A percentile compares a stretch with the other conserved stretches of the same genome.
These are phyloP conservation scores for Leptopilina myrica DNA, from an alignment of 2,888 invertebrate genomes.

Conservation along the genomic window DNA sequence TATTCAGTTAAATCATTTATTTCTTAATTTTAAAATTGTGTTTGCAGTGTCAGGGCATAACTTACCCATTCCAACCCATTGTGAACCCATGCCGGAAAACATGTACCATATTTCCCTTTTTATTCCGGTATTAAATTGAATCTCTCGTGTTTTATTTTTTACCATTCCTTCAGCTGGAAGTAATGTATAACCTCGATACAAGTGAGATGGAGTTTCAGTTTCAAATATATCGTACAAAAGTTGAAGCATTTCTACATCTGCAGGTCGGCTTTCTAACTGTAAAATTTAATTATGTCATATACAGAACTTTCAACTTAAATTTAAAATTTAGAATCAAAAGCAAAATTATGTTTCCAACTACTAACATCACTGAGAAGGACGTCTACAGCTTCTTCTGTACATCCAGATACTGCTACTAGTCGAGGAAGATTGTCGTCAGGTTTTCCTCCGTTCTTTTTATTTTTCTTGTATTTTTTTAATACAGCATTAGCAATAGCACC, in stretches of 20 bases:
- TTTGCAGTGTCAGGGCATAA: neutral
- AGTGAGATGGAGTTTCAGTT: conserved; percentile 80
- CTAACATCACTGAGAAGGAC: conserved; percentile 81
- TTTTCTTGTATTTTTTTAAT: conserved; percentile 49
- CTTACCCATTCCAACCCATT: conserved; percentile 43
- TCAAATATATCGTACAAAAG: conserved; percentile 81
- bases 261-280: conserved; percentile 78
- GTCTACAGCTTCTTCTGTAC: conserved; percentile 86
- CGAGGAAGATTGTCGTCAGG: conserved; percentile 83
- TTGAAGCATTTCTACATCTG: conserved; percentile 82
- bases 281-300: conserved; percentile 25
- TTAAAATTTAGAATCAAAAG: too few species aligned
- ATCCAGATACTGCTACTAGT: conserved; percentile 85
- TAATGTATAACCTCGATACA: conserved; percentile 87
- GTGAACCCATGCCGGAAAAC: conserved; percentile 93
- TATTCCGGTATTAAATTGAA: conserved; percentile 81
- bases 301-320: too few species aligned
- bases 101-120: conserved; percentile 90
- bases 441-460: conserved; percentile 77
- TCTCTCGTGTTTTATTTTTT: conserved; percentile 76
- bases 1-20: too few species aligned
- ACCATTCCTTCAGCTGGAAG: conserved; percentile 71
- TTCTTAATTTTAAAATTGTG: too few species aligned
- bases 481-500: conserved; percentile 49
- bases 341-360: neutral